A percentile compares a stretch with the other conserved stretches of the same genome.
phyloP scores from a whole-genome alignment of 53 echinoderm and acorn worm genomes.

The Echinarachnius parma region DNA sequence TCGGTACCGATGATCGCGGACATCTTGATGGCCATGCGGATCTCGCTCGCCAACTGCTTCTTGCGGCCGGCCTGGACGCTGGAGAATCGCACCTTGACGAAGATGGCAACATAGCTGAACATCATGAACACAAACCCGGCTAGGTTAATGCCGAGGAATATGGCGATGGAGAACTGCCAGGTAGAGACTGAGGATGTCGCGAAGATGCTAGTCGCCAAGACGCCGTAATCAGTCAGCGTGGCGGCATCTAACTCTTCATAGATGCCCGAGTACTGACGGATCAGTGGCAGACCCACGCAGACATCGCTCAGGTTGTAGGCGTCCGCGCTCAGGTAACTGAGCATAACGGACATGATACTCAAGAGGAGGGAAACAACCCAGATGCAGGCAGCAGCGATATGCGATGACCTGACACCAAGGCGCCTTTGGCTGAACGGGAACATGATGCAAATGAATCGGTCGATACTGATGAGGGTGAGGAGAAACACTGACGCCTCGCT shows the following conservation, averaged over 20 bases:
- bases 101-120: constrained; percentile 43
- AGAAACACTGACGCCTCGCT: constrained; percentile 18
- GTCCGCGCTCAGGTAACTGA: constrained; percentile 35
- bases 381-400: constrained; percentile 9
- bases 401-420: background rate
- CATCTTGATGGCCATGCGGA: constrained; percentile 50
- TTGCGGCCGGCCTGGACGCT: constrained; percentile 37
- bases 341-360: constrained; percentile 14
- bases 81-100: constrained; percentile 25
- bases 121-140: constrained; percentile 48
- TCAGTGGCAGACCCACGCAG: constrained; percentile 63
- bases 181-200: constrained; percentile 33
- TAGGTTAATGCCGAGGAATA: constrained; percentile 65
- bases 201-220: constrained; percentile 1
- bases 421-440: constrained; percentile 11
- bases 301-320: constrained; percentile 64
- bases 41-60: constrained; percentile 26
- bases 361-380: constrained; percentile 36
- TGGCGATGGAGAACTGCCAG: constrained; percentile 57
- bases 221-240: constrained; percentile 24
- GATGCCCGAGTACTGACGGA: constrained; percentile 34
- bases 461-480: constrained; percentile 22
- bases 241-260: constrained; percentile 2
- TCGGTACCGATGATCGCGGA: constrained; percentile 53
- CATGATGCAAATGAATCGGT: constrained; percentile 15